Base-by-base conservation (phyloP, 1,140 invertebrate genomes). In the Drosophila funebris region DNA sequence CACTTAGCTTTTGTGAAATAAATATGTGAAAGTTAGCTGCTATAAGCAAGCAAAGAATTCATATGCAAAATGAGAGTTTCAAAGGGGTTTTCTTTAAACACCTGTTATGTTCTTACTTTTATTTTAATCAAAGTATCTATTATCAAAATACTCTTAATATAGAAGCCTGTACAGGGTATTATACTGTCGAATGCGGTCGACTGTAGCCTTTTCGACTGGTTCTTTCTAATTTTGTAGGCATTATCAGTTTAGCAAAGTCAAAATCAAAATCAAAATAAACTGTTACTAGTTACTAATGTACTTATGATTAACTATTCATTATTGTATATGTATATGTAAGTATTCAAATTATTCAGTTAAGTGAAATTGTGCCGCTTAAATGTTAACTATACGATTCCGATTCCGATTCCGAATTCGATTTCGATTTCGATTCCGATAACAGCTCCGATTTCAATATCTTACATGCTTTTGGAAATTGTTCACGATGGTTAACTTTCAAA, bases 341-440 rank as follows among this genome's bases (percentile, higher is more conserved):
- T 69, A 73, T 80, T 77, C 52, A 76, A 87, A 50, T 77, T 7
- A 50, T 73, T 68, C 20, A 66, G 44, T 87, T 87, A 87, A 88
- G 83, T 88, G 84, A 88, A 74, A 68, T 88, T 89, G 83, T 88
- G 83, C 83, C 83, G 83, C 83, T 79, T 89, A 88, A 66, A 63
- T 88, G 84, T 88, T 88, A 88, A 88, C 83, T 88, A 67, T 87
- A 43, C 56, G 67, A 69, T 85, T 82, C 27, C 44, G 13, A 66
- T 72, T 37, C 9, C 73, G 46, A 56, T 70, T 62, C 46, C 46
- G 56, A 63, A 53, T 77, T 43, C 37, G 16, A 67, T 60, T 77
- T 43, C 37, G 14, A 67, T 68, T 39, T 36, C n/a, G n/a, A n/a
- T n/a, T n/a, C n/a, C n/a, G n/a, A n/a, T n/a, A n/a, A n/a, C n/a